These are phyloP conservation scores for Erinaceus europaeus DNA, from an alignment of 2,113 vertebrate species.

Conservation along the genomic window DNA sequence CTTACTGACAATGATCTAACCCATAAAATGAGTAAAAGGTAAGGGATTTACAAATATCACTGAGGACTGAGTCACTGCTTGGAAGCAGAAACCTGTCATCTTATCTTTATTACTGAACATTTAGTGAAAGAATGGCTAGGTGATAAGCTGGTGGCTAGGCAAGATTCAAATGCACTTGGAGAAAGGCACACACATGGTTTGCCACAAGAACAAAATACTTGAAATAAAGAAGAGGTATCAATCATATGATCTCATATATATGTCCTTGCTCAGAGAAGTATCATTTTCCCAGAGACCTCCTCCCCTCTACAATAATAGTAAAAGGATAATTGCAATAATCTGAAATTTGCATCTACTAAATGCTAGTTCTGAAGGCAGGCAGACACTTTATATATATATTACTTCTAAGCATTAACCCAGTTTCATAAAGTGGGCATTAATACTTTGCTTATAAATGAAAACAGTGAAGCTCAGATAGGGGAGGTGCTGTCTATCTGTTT, in stretches of 20 bases:
- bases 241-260: background rate
- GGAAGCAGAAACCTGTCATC: background rate
- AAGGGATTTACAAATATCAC: background rate
- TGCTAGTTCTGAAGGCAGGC: background rate
- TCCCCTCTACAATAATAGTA: background rate
- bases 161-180: background rate
- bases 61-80: background rate
- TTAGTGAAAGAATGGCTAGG: slow-evolving; percentile 13
- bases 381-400: background rate
- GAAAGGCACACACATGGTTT: background rate
- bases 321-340: background rate
- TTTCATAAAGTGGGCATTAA: background rate
- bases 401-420: background rate
- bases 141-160: slow-evolving; percentile 23
- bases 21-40: background rate
- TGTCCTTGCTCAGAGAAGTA: background rate
- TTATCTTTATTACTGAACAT: background rate
- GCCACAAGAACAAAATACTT: background rate
- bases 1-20: background rate
- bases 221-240: background rate
- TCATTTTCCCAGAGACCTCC: background rate
- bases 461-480: background rate
- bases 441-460: background rate
- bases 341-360: background rate
- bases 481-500: accelerated